Conservation (phyloP, 2,888 invertebrate genomes). For the Hydraecia micacea region DNA sequence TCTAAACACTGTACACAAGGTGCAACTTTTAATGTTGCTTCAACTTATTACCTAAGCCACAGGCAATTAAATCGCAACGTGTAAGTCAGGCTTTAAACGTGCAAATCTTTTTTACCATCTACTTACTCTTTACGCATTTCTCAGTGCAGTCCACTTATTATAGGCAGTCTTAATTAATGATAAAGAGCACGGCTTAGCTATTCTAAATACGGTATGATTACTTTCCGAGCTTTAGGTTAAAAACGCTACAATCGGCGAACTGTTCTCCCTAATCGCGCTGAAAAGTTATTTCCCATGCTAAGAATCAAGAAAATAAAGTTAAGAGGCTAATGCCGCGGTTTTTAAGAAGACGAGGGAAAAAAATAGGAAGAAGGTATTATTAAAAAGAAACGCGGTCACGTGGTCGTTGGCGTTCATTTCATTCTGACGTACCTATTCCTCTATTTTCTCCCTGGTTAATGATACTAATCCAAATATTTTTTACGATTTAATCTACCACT, state of each 20-base stretch:
- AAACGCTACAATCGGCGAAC: not conserved
- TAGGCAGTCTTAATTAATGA: not conserved
- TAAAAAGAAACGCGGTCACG: not conserved
- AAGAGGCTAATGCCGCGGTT: not conserved
- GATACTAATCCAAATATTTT: not conserved
- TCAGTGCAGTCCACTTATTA: not conserved
- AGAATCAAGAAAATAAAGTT: not conserved
- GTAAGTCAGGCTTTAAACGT: not conserved
- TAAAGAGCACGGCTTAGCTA: not conserved
- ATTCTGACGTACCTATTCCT: not conserved
- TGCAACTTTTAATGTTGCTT: not conserved
- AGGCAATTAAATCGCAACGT: not conserved
- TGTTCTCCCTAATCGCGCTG: not conserved
- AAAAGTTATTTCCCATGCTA: not conserved
- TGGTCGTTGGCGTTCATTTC: not conserved
- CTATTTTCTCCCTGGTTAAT: not conserved
- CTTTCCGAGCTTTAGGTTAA: not conserved
- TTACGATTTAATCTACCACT: not conserved
- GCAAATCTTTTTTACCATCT: not conserved
- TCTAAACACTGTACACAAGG: not conserved
- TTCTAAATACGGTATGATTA: not conserved
- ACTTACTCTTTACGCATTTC: not conserved
- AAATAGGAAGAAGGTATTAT: not conserved
- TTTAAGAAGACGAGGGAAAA: no score
- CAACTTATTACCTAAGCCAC: not conserved